Conservation (phyloP, 1,140 invertebrate species). For the Aleiodes sp. region DNA sequence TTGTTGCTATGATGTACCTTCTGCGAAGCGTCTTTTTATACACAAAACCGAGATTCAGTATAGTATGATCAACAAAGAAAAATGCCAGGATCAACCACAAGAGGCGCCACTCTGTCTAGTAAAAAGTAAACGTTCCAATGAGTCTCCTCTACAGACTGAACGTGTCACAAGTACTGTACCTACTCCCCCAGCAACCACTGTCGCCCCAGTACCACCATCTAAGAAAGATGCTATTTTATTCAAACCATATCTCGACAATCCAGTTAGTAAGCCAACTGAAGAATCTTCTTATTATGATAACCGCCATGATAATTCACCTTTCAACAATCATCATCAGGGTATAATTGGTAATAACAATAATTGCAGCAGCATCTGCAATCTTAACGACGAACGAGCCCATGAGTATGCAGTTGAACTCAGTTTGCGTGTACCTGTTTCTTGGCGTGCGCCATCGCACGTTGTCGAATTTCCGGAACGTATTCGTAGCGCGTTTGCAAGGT, state of each 20-base stretch:
- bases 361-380: conserved; percentile 53
- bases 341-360: conserved; percentile 50
- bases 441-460: conserved; percentile 40
- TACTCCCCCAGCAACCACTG: conserved; percentile 48
- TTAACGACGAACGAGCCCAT: conserved; percentile 50
- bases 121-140: conserved; percentile 49
- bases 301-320: conserved; percentile 34
- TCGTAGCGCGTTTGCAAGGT: conserved; percentile 60
- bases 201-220: conserved; percentile 39
- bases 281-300: conserved; percentile 39
- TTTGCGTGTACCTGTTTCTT: conserved; percentile 55
- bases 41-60: conserved; percentile 30
- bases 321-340: conserved; percentile 37
- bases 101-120: conserved; percentile 62
- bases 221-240: conserved; percentile 69
- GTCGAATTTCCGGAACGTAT: conserved; percentile 49
- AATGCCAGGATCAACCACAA: conserved; percentile 46
- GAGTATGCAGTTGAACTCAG: conserved; percentile 55
- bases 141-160: conserved; percentile 39
- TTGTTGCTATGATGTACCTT: conserved; percentile 42
- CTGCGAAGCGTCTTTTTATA: conserved; percentile 43
- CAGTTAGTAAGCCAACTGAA: conserved; percentile 57
- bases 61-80: conserved; percentile 5
- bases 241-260: conserved; percentile 74
- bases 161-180: conserved; percentile 62